These are phyloP conservation scores for Tenodera sinensis DNA, from an alignment of 2,888 invertebrate genomes.

Conservation along the genomic window DNA sequence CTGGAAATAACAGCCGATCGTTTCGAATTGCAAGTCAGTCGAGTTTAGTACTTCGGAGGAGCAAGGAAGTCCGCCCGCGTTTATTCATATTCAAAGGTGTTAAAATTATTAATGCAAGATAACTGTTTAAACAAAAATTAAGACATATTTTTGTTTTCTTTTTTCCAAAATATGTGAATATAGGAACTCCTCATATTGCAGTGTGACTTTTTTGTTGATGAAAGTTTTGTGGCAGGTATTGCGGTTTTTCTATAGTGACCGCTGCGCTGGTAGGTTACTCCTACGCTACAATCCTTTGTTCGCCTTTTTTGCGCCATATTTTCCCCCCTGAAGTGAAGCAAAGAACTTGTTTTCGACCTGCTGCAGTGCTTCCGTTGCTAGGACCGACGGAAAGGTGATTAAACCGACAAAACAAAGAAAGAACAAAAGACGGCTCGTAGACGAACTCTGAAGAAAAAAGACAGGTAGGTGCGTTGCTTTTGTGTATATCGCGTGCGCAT, in stretches of 20 bases:
- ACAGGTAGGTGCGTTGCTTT: neutral
- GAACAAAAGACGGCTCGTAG: neutral
- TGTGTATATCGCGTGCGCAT: neutral
- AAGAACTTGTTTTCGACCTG: neutral
- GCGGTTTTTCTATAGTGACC: neutral
- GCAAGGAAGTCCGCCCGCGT: too few relatives aligned
- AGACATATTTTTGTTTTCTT: neutral
- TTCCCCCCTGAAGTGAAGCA: neutral
- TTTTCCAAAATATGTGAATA: neutral
- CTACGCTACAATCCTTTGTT: conserved; percentile 9
- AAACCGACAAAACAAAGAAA: neutral
- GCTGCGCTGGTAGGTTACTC: neutral
- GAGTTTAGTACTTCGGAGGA: neutral
- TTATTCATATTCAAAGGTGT: neutral
- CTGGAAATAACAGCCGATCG: conserved; percentile 8
- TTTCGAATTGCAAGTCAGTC: neutral
- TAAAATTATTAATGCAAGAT: neutral
- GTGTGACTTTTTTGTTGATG: neutral
- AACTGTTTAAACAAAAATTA: neutral
- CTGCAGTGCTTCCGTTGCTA: neutral
- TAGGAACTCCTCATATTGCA: neutral
- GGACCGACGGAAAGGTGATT: neutral
- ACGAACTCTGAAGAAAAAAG: neutral
- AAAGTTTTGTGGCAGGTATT: conserved; percentile 1
- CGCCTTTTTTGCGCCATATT: neutral